Evolutionary conservation across 2,797 vertebrate genomes (phyloP).

Genomic region (Austrolebias charrua): DNA sequence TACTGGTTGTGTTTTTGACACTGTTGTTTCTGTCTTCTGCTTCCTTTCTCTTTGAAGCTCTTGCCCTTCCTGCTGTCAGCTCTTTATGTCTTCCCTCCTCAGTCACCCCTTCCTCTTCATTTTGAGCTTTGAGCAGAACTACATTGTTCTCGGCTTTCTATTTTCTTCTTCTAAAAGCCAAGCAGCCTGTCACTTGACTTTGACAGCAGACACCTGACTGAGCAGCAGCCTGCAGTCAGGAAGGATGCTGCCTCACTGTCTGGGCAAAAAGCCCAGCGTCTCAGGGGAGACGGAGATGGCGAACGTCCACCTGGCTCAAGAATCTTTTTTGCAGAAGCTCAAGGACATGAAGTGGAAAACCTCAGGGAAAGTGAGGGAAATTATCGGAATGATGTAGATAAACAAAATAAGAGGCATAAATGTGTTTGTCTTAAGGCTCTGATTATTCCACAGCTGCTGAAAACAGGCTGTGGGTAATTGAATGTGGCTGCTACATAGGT

Average conservation of each 20-base stretch:
- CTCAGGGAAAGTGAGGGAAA: background rate
- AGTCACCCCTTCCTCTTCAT: background rate
- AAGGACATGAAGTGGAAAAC: slow-evolving; percentile 30
- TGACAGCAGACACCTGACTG: slow-evolving; percentile 48
- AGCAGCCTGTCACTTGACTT: slow-evolving; percentile 40
- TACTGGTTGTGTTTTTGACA: background rate
- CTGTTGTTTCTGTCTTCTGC: background rate
- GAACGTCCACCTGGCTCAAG: slow-evolving; percentile 31
- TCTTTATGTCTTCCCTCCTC: slow-evolving; percentile 4
- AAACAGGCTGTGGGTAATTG: slow-evolving; percentile 41
- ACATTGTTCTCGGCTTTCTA: slow-evolving; percentile 45
- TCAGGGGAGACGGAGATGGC: slow-evolving; percentile 26
- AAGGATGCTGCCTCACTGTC: slow-evolving; percentile 34
- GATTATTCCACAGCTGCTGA: slow-evolving; percentile 34
- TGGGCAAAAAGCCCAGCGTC: slow-evolving; percentile 52
- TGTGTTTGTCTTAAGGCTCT: slow-evolving; percentile 39
- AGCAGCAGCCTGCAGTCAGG: slow-evolving; percentile 38
- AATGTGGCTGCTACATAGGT: slow-evolving; percentile 31
- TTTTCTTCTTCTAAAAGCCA: slow-evolving; percentile 10
- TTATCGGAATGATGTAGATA: slow-evolving; percentile 1
- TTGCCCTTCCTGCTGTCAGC: background rate
- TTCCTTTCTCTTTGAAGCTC: background rate
- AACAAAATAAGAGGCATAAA: background rate
- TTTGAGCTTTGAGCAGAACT: slow-evolving; percentile 29
- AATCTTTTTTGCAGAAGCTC: slow-evolving; percentile 20